Percentiles rank a stretch among this genome's conserved stretches.
Evolutionary conservation across 2,888 invertebrate genomes (phyloP).

Genomic region (Calliphora vomitoria): DNA sequence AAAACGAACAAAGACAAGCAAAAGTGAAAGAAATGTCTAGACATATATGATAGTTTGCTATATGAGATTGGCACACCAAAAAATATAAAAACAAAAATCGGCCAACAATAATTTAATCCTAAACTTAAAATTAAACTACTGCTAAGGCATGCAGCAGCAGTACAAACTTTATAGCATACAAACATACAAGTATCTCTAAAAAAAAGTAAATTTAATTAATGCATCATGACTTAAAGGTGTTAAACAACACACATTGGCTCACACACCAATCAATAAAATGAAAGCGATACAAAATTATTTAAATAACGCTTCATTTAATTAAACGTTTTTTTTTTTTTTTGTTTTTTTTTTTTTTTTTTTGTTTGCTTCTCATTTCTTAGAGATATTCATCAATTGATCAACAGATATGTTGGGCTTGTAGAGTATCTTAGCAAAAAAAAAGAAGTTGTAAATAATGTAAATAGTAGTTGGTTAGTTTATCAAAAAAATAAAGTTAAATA

Average conservation of each 20-base stretch:
- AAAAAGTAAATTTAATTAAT: slow-evolving; percentile 49
- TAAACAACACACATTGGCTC: slow-evolving; percentile 34
- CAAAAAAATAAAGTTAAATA: slow-evolving; percentile 15
- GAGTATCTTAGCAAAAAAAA: not conserved
- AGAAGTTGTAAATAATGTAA: slow-evolving; percentile 5
- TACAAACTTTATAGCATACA: not conserved
- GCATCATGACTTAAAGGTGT: slow-evolving; percentile 51
- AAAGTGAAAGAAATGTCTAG: slow-evolving; percentile 67
- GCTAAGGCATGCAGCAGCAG: not conserved
- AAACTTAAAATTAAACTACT: not conserved
- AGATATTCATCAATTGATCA: slow-evolving; percentile 28
- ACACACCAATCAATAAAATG: slow-evolving; percentile 40
- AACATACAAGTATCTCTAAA: not conserved
- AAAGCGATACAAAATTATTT: slow-evolving; percentile 51
- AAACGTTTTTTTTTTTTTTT: not conserved
- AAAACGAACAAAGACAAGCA: slow-evolving; percentile 2
- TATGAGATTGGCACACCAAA: slow-evolving; percentile 14
- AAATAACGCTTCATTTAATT: slow-evolving; percentile 43
- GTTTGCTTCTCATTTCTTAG: not conserved
- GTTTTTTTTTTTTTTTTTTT: not conserved
- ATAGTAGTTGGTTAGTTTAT: slow-evolving; percentile 24
- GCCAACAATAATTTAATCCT: slow-evolving; percentile 32
- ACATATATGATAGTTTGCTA: slow-evolving; percentile 43
- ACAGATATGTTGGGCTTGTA: not conserved
- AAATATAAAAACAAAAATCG: not conserved